Percentiles rank a stretch among this genome's conserved stretches.
Conservation (phyloP, 2,888 invertebrate species). For the Cloeon dipterum region DNA sequence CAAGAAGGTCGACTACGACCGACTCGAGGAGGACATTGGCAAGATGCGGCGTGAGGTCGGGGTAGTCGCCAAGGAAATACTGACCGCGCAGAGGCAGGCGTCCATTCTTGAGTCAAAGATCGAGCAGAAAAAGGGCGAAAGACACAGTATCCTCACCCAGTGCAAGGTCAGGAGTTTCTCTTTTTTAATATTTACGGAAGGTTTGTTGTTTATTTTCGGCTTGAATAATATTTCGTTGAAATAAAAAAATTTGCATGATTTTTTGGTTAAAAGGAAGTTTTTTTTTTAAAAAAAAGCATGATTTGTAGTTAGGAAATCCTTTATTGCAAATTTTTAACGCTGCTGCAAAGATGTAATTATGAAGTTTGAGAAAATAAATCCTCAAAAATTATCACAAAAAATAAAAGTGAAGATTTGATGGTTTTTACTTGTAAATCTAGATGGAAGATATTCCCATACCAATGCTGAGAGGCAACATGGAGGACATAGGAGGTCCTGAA, state of each 20-base stretch:
- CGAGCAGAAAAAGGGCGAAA: slow-evolving; percentile 72
- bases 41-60: slow-evolving; percentile 66
- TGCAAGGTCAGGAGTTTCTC: slow-evolving; percentile 64
- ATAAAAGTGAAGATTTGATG: too few species aligned
- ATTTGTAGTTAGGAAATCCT: too few species aligned
- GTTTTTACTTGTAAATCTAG: slow-evolving; percentile 28
- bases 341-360: too few species aligned
- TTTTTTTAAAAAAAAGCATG: too few species aligned
- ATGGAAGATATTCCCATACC: slow-evolving; percentile 91
- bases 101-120: slow-evolving; percentile 63
- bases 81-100: slow-evolving; percentile 62
- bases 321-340: too few species aligned
- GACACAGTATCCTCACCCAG: slow-evolving; percentile 77
- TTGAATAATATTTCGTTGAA: too few species aligned
- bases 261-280: too few species aligned
- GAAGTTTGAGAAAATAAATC: too few species aligned
- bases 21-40: slow-evolving; percentile 64
- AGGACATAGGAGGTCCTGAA: slow-evolving; percentile 43
- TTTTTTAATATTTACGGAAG: too few species aligned
- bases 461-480: slow-evolving; percentile 70
- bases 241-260: too few species aligned
- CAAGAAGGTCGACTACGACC: slow-evolving; percentile 57
- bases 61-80: slow-evolving; percentile 69
- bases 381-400: too few species aligned
- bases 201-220: too few species aligned